phyloP scores from a whole-genome alignment of 2,797 vertebrate genomes.

The Micromesistius poutassou region DNA sequence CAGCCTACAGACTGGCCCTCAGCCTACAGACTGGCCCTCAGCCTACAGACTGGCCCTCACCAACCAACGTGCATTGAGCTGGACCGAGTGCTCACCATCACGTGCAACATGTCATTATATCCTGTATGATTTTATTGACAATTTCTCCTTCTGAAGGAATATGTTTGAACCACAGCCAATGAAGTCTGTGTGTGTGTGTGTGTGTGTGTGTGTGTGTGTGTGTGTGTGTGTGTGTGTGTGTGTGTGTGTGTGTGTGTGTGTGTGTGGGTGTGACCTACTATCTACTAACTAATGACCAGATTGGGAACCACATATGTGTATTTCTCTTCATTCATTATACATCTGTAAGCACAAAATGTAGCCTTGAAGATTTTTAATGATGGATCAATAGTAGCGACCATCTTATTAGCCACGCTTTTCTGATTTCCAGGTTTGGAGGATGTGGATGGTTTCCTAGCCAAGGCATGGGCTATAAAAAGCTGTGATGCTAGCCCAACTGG shows the following conservation, averaged over 20 bases:
- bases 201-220: too few relatives aligned
- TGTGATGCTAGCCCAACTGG: constrained; percentile 63
- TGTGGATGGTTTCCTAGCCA: constrained; percentile 19
- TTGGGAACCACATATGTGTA: neutral
- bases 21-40: too few relatives aligned
- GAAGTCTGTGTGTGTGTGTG: too few relatives aligned
- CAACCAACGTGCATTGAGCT: constrained; percentile 9
- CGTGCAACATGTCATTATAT: neutral
- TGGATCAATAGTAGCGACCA: neutral
- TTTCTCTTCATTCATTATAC: neutral
- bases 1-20: too few relatives aligned
- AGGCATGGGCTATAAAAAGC: constrained; percentile 43
- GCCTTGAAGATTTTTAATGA: neutral
- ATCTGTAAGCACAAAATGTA: neutral
- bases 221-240: too few relatives aligned
- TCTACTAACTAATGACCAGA: too few relatives aligned
- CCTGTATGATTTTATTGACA: neutral
- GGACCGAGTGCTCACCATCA: constrained; percentile 29
- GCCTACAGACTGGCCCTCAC: too few relatives aligned
- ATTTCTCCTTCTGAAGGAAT: neutral
- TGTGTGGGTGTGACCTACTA: too few relatives aligned
- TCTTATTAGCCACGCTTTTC: neutral
- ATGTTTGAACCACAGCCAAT: neutral
- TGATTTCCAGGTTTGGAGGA: neutral
- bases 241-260: too few relatives aligned